A percentile compares a stretch with the other conserved stretches of the same genome.
phyloP scores from a whole-genome alignment of 1,140 invertebrate genomes.

The Rhyzopertha dominica region DNA sequence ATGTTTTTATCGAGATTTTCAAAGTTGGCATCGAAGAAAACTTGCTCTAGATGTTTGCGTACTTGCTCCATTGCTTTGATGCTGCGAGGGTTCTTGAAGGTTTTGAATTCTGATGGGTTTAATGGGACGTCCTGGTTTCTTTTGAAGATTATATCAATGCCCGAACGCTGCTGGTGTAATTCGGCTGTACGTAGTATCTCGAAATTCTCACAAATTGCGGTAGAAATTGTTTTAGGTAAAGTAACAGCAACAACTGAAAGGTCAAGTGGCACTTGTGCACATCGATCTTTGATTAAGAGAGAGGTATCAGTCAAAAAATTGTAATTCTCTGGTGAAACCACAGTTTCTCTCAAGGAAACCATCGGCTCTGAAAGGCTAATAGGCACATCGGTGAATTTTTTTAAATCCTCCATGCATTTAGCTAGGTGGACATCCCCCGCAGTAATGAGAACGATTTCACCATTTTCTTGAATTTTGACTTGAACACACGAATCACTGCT shows the following conservation, averaged over 20 bases:
- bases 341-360: slow-evolving; percentile 91
- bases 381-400: slow-evolving; percentile 81
- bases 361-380: slow-evolving; percentile 91
- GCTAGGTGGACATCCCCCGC: slow-evolving; percentile 97
- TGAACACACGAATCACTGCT: slow-evolving; percentile 93
- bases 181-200: slow-evolving; percentile 54
- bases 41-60: slow-evolving; percentile 27
- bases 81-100: slow-evolving; percentile 25
- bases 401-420: slow-evolving; percentile 85
- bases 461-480: slow-evolving; percentile 85
- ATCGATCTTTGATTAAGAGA: no score
- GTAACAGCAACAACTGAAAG: slow-evolving; percentile 67
- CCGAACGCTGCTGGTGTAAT: slow-evolving; percentile 32
- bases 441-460: slow-evolving; percentile 93
- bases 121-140: slow-evolving; percentile 5
- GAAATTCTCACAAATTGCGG: slow-evolving; percentile 60
- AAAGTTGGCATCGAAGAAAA: slow-evolving; percentile 23
- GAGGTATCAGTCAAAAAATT: no score
- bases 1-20: slow-evolving; percentile 45
- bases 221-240: slow-evolving; percentile 67
- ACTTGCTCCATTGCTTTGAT: slow-evolving; percentile 31
- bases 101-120: slow-evolving; percentile 14
- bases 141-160: slow-evolving; percentile 22
- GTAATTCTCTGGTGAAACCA: no score
- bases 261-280: no score